Conservation (phyloP, 2,797 vertebrate species). For the Australoheros facetus region DNA sequence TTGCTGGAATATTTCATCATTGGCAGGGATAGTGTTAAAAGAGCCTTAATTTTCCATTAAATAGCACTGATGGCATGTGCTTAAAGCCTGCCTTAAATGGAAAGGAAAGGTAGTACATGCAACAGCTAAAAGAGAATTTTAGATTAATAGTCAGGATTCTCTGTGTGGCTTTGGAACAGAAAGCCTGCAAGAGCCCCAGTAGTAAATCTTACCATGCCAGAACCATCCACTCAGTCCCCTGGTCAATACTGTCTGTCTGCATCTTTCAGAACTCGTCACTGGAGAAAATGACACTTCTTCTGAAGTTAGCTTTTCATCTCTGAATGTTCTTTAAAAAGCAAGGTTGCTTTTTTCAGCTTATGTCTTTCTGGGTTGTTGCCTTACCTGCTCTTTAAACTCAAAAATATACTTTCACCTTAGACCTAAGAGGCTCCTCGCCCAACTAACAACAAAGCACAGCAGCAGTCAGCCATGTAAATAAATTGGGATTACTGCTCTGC, state of each 20-base stretch:
- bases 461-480: constrained; percentile 7
- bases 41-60: too few relatives aligned
- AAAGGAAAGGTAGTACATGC: background rate
- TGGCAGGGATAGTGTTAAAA: too few relatives aligned
- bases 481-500: constrained; percentile 34
- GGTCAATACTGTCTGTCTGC: background rate
- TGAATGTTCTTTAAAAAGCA: background rate
- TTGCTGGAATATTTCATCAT: too few relatives aligned
- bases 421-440: constrained; percentile 3
- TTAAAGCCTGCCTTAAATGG: background rate
- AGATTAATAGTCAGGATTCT: background rate
- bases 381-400: background rate
- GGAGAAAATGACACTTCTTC: constrained; percentile 15
- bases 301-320: background rate
- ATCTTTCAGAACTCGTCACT: background rate
- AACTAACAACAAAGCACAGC: constrained; percentile 19
- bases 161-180: constrained; percentile 20
- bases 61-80: too few relatives aligned
- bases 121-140: background rate
- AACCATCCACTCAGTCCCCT: constrained; percentile 4
- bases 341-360: background rate
- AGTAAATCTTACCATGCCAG: constrained; percentile 5
- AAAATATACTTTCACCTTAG: constrained; percentile 17
- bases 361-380: background rate
- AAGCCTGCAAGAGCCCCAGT: constrained; percentile 12